Evolutionary conservation across 2,888 invertebrate genomes (phyloP).

Genomic region (Pterostichus madidus): DNA sequence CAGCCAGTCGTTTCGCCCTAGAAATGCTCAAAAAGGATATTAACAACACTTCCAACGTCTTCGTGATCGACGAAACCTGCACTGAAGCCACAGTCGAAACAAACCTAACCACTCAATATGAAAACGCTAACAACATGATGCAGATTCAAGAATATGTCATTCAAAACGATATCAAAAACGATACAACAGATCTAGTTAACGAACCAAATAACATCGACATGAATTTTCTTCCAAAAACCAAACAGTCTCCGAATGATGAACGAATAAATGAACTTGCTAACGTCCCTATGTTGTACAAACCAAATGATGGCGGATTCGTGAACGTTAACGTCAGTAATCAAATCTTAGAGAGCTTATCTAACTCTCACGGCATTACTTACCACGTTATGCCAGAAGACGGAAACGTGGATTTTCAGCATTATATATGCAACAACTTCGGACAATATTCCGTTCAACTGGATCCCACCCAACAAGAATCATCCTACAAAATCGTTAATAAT

Average conservation of each 20-base stretch:
- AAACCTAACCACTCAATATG: slow-evolving; percentile 74
- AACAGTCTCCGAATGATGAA: slow-evolving; percentile 21
- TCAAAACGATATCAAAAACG: slow-evolving; percentile 47
- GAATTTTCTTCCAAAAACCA: slow-evolving; percentile 19
- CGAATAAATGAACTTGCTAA: slow-evolving; percentile 11
- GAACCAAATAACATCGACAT: slow-evolving; percentile 34
- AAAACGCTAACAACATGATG: slow-evolving; percentile 68
- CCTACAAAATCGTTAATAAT: slow-evolving; percentile 25
- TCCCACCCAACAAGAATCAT: not conserved
- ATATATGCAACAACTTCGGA: slow-evolving; percentile 56
- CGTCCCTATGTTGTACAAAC: slow-evolving; percentile 39
- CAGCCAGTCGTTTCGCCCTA: slow-evolving; percentile 76
- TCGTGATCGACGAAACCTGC: slow-evolving; percentile 76
- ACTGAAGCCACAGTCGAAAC: slow-evolving; percentile 75
- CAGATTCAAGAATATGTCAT: slow-evolving; percentile 59
- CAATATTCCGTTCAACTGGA: slow-evolving; percentile 40
- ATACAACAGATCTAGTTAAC: slow-evolving; percentile 1
- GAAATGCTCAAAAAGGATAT: slow-evolving; percentile 77
- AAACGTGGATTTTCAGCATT: slow-evolving; percentile 74
- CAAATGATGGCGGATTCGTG: slow-evolving; percentile 79
- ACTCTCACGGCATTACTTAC: slow-evolving; percentile 73
- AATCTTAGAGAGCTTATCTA: slow-evolving; percentile 77
- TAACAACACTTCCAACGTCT: slow-evolving; percentile 74
- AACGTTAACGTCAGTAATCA: slow-evolving; percentile 83
- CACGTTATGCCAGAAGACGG: slow-evolving; percentile 76